Conservation (phyloP, 2,797 vertebrate species). For the Microctenopoma lineatum region DNA sequence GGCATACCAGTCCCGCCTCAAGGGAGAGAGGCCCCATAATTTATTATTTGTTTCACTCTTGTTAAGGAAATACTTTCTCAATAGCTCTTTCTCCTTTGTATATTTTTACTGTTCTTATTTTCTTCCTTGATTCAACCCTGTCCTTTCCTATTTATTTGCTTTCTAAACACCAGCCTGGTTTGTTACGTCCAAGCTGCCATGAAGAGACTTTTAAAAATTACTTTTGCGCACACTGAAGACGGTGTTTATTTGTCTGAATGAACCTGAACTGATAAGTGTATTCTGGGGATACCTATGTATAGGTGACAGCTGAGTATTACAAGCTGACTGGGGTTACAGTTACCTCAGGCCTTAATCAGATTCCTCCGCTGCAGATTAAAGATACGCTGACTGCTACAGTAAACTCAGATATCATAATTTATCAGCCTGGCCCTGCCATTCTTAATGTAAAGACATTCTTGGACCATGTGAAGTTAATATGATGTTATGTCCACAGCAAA, state of each 20-base stretch:
- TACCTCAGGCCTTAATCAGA: slow-evolving; percentile 79
- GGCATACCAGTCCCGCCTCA: slow-evolving; percentile 67
- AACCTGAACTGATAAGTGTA: slow-evolving; percentile 72
- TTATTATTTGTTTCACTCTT: slow-evolving; percentile 82
- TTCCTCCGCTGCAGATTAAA: slow-evolving; percentile 72
- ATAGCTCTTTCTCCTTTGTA: slow-evolving; percentile 80
- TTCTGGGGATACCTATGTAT: slow-evolving; percentile 71
- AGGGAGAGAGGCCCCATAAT: slow-evolving; percentile 75
- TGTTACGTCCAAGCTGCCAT: slow-evolving; percentile 63
- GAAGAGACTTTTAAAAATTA: slow-evolving; percentile 80
- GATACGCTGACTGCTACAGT: slow-evolving; percentile 68
- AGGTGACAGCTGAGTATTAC: slow-evolving; percentile 75
- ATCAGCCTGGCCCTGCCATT: slow-evolving; percentile 67
- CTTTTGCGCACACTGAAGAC: slow-evolving; percentile 72
- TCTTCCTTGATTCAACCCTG: slow-evolving; percentile 76
- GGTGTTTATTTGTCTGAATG: slow-evolving; percentile 84
- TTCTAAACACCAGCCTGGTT: slow-evolving; percentile 77
- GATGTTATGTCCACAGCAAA: slow-evolving; percentile 62
- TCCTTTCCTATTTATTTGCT: slow-evolving; percentile 85
- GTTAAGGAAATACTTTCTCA: slow-evolving; percentile 85
- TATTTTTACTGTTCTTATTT: slow-evolving; percentile 84
- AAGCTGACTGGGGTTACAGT: slow-evolving; percentile 72
- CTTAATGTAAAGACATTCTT: slow-evolving; percentile 69
- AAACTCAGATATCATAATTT: slow-evolving; percentile 77
- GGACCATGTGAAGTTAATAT: slow-evolving; percentile 67